These are phyloP conservation scores for Leucophenga varia DNA, from an alignment of 1,140 invertebrate species.

Conservation along the genomic window DNA sequence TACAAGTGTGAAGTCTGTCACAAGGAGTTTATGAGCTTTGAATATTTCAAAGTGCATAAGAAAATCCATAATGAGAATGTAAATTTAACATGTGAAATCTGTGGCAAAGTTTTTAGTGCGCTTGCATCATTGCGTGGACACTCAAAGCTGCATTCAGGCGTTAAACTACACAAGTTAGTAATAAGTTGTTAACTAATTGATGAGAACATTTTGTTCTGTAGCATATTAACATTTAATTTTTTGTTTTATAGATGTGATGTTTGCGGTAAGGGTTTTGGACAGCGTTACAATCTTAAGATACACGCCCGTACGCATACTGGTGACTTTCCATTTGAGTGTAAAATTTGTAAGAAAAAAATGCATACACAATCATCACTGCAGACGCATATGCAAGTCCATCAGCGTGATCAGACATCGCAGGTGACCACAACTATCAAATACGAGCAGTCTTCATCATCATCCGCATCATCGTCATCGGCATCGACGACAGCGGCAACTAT, in stretches of 20 bases:
- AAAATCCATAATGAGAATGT: slow-evolving; percentile 55
- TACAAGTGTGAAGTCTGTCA: slow-evolving; percentile 56
- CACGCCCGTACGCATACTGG: slow-evolving; percentile 68
- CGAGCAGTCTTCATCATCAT: too few species aligned
- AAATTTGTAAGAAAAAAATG: slow-evolving; percentile 60
- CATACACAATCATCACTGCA: slow-evolving; percentile 53
- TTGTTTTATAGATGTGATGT: slow-evolving; percentile 40
- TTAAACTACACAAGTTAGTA: slow-evolving; percentile 53
- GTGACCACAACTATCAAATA: slow-evolving; percentile 17
- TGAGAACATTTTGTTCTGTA: background rate
- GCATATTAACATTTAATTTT: background rate
- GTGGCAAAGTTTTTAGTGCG: slow-evolving; percentile 54
- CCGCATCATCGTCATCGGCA: too few species aligned
- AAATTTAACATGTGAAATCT: slow-evolving; percentile 54
- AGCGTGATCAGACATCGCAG: slow-evolving; percentile 37
- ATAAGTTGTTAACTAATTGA: background rate
- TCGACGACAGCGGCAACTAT: background rate
- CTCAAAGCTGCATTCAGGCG: slow-evolving; percentile 50
- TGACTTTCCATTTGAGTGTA: slow-evolving; percentile 69
- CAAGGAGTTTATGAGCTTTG: slow-evolving; percentile 55
- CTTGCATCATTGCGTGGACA: slow-evolving; percentile 49
- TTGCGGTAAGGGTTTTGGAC: slow-evolving; percentile 61
- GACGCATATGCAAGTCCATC: slow-evolving; percentile 55
- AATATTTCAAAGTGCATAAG: slow-evolving; percentile 56
- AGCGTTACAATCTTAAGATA: slow-evolving; percentile 61